Evolutionary conservation across 2,797 vertebrate species (phyloP), one percentile per base, ranked within the genome.

Genomic region (Squalus acanthias): DNA sequence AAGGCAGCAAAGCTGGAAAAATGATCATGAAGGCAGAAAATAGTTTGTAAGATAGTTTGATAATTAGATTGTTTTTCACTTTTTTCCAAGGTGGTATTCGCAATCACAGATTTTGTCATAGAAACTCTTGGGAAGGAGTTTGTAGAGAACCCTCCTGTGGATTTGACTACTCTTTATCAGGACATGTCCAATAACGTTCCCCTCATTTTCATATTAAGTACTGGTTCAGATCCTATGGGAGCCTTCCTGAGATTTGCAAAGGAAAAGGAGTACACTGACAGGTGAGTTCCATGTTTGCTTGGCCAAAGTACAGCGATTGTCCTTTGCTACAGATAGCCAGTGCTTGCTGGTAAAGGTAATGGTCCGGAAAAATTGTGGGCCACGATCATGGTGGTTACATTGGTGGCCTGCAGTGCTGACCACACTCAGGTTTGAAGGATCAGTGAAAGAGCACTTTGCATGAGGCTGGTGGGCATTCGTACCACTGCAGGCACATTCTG

Each of bases 241-340:
- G 98, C 98, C 5, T 98, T 99, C 97, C 98, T 98, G 97, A 98
- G 98, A 96, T 99, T 98, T 96, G 98, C 98, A 97, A 98, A 98
- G 96, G 98, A 98, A 50, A 98, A 97, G 46, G 98, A 97, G 0
- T 98, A 97, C 97, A 97, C 98, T 87, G 98, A 99, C 96, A 98
- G 98, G 98, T 98, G 97, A 97, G 96, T 65, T 82, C 94, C 29
- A 17, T 60, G 26, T 95, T 76, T 33, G 0, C 7, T 95, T 95
- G 94, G 13, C 13, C 67, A 46, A 74, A 33, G 69, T 46, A 63
- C 57, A 65, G n/a, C 2, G 17, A 46, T 8, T 20, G 20, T 65
- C 39, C 39, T 93, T 46, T 46, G 1, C 39, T 20, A 89, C 22
- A 39, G 39, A 46, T 69, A 67, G 39, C n/a, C 65, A 93, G 7